Base-by-base conservation (phyloP, 2,888 invertebrate species). In the Drosophila helvetica region DNA sequence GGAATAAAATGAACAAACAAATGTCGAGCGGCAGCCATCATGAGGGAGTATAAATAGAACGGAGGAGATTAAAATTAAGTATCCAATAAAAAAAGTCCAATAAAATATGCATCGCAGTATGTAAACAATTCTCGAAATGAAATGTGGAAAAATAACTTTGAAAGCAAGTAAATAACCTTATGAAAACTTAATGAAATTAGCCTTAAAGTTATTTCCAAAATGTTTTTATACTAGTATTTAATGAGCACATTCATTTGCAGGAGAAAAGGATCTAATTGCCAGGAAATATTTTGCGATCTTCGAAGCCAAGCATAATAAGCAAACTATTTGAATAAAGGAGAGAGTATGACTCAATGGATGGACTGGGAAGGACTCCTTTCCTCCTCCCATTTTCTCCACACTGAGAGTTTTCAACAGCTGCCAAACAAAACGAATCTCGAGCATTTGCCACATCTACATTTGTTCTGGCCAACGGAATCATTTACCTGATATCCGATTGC, bases 401-500 rank as follows among this genome's bases (percentile, higher is more conserved):
- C 15, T 58, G 59, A 22, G 45, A 0, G 27, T 45, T 33, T 60
- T 27, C n/a, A 17, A 3, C 56, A 51, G 33, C 17, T 50, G 17
- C 18, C 38, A 33, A 51, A 15, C 33, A 42, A 42, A 47, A 12
- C 38, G 33, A 51, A 22, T 38, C 58, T 30, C 33, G 8, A 51
- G 38, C 51, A 48, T 15, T 48, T 48, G 22, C 15, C 18, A 12
- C 45, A 47, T 62, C 62, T 38, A 43, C 47, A 56, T 56, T n/a
- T 38, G 43, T 51, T 52, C 38, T 33, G 66, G 65, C 61, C 22
- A 22, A 45, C 38, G 50, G 74, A 78, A 83, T 74, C 78, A 71
- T 77, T 74, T 78, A 65, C 65, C 72, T 73, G 72, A 78, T 80
- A 80, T 86, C 84, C 84, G 84, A 62, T 85, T 67, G 38, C 62